Percentiles rank a stretch among this genome's conserved stretches.
Evolutionary conservation across 2,888 invertebrate species (phyloP).

Genomic region (Zhengitettix transpicula): DNA sequence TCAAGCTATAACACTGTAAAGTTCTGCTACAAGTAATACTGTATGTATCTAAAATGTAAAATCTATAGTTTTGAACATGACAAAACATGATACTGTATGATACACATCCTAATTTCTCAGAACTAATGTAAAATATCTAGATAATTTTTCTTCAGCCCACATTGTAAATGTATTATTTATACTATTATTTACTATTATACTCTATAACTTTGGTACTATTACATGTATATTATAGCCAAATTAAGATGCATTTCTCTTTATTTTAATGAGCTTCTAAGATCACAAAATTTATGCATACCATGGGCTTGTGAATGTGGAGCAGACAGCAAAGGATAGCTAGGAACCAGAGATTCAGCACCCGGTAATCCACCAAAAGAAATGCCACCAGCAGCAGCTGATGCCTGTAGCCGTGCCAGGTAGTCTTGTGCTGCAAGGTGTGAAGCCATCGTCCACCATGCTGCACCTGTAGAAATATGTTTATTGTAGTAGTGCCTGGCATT

Average conservation of each 20-base stretch:
- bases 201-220: neutral
- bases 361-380: conserved; percentile 32
- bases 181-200: neutral
- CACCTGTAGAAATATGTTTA: conserved; percentile 33
- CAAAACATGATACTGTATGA: too few relatives aligned
- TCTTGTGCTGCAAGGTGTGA: conserved; percentile 77
- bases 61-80: too few relatives aligned
- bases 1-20: too few relatives aligned
- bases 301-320: conserved; percentile 29
- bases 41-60: too few relatives aligned
- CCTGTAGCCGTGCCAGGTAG: conserved; percentile 68
- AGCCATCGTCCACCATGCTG: conserved; percentile 85
- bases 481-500: too few relatives aligned
- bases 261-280: neutral
- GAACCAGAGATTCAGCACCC: conserved; percentile 28
- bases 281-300: conserved; percentile 10
- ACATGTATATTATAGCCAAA: neutral
- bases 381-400: conserved; percentile 31
- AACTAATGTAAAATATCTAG: too few relatives aligned
- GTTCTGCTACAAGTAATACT: too few relatives aligned
- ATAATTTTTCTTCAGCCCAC: too few relatives aligned
- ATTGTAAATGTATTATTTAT: neutral
- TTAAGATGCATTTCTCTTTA: too few relatives aligned
- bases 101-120: too few relatives aligned
- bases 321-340: conserved; percentile 41